Base-by-base conservation (phyloP, 2,797 vertebrate species). In the Molossus molossus region DNA sequence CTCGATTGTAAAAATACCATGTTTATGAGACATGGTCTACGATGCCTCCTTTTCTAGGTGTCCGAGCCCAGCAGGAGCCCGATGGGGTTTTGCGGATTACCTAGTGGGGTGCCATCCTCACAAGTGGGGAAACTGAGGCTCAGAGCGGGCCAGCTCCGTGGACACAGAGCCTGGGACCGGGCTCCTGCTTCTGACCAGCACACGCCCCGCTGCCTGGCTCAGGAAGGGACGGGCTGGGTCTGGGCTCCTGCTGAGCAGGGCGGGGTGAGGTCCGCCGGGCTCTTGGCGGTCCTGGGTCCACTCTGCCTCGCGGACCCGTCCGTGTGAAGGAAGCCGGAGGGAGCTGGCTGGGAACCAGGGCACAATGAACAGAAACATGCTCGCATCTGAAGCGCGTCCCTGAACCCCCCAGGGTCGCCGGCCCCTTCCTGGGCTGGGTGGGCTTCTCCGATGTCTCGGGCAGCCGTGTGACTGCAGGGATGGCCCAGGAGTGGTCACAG, bases 51-150 rank as follows among this genome's bases (percentile, higher is more conserved):
- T 23, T 1, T n/a, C 21, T 2, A 1, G 37, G 76, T 21, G 3
- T 48, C 50, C 0, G 50, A 17, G 77, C 57, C 69, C 20, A 10
- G 0, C 1, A 3, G 11, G 29, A 80, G 25, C 40, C 9, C 9
- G 55, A n/a, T 21, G 57, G 64, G 50, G 5, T 23, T 65, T 20
- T n/a, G 80, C 45, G 0, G 53, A 55, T 23, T 12, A 8, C 3
- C 3, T 20, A 1, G 20, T 9, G 2, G 5, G 0, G 18, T 5
- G 48, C 33, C 48, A 0, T 65, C 9, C 3, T 53, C 27, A 40
- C 50, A 45, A 5, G 1, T 40, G 50, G 72, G n/a, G 64, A 53
- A 55, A 45, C 73, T 9, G 48, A 76, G 65, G 65, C 72, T 13
- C 15, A 27, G 57, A 25, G 40, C 25, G 60, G 27, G 45, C 48